Base-by-base conservation (phyloP, 2,888 invertebrate genomes). In the Pseudeuparius sepicola region DNA sequence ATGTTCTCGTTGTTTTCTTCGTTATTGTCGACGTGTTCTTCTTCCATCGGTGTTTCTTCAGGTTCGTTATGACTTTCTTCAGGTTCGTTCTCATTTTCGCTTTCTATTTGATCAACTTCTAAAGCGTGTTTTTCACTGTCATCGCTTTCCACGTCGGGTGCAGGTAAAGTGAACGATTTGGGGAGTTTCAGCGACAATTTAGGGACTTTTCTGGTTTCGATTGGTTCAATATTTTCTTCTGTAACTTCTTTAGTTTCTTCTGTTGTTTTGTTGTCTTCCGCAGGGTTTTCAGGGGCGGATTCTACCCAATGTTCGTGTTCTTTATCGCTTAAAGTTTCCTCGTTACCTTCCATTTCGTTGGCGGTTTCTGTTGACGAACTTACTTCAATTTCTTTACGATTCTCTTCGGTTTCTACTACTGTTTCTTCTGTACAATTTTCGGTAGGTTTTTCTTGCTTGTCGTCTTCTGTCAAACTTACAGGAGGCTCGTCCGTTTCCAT, bases 181-280 rank as follows among this genome's bases (percentile, higher is more conserved):
- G 60, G 57, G 24, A 63, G 69, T 57, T 78, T 72, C 14, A 80
- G 65, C 44, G 78, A 80, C 34, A 80, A 63, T 59, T 80, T 80
- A 47, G 76, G 79, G 44, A 77, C 54, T 60, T 71, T 72, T 23
- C 62, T 49, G 7, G 57, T 58, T 34, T 60, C 59, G 32, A 28
- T 28, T 14, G 20, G 23, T 14, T 32, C 31, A 16, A n/a, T 5
- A 10, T n/a, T 18, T 2, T 32, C 31, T 4, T 14, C 12, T n/a
- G 20, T 17, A 14, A 27, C 24, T 20, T 32, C 36, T 17, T 18
- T 32, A 14, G 26, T 16, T 5, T 5, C 11, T 10, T 31, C 24
- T n/a, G 15, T 29, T 4, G 23, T 14, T 14, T 26, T 11, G 25
- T 36, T 27, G 1, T 24, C 15, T 24, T 35, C 24, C 17, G 10